These are phyloP conservation scores for Hymenopus coronatus DNA, from an alignment of 2,888 invertebrate genomes.

Conservation along the genomic window DNA sequence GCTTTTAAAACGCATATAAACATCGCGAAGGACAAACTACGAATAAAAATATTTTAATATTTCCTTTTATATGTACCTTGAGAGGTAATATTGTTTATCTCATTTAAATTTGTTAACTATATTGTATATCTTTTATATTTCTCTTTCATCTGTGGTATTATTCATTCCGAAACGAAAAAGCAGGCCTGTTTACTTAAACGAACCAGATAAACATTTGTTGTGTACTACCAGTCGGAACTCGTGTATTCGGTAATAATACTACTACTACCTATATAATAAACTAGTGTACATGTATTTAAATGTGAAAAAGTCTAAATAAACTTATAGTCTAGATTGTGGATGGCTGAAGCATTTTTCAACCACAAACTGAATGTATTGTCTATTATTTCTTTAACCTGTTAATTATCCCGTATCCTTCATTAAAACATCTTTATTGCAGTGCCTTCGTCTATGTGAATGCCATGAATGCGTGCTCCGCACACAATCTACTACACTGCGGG, in stretches of 20 bases:
- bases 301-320: conserved; percentile 21
- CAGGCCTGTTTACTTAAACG: not conserved
- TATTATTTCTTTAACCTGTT: not conserved
- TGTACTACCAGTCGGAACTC: not conserved
- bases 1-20: not conserved
- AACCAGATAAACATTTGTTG: not conserved
- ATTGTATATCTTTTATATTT: not conserved
- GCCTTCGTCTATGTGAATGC: too few relatives aligned
- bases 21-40: not conserved
- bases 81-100: not conserved
- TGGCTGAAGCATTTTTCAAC: not conserved
- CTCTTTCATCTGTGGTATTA: not conserved
- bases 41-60: not conserved
- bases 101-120: not conserved
- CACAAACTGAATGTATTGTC: not conserved
- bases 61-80: not conserved
- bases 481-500: too few relatives aligned
- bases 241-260: conserved; percentile 11
- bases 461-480: too few relatives aligned
- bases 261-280: conserved; percentile 12
- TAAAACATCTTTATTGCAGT: too few relatives aligned
- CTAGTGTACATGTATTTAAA: conserved; percentile 23
- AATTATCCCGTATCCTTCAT: not conserved
- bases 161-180: not conserved
- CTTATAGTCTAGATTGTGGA: conserved; percentile 18